Evolutionary conservation across 2,888 invertebrate genomes (phyloP).

Genomic region (Amphiduros pacificus): DNA sequence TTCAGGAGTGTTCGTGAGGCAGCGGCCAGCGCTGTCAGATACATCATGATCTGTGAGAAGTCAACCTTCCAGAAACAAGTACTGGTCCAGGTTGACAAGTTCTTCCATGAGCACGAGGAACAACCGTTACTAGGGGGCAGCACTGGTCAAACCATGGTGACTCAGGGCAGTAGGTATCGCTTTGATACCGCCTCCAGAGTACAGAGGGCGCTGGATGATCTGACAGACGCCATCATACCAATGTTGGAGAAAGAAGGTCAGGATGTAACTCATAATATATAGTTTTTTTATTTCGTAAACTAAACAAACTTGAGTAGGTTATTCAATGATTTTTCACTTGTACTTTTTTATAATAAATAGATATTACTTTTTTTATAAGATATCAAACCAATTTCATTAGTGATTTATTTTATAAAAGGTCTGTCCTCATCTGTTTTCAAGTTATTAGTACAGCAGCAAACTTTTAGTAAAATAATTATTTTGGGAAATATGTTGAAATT

Average conservation of each 20-base stretch:
- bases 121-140: neutral
- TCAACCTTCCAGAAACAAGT: conserved; percentile 10
- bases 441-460: too few species aligned
- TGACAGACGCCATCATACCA: neutral
- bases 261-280: neutral
- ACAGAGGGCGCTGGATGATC: conserved; percentile 3
- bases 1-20: neutral
- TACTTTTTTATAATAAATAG: too few species aligned
- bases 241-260: conserved; percentile 6
- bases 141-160: too few species aligned
- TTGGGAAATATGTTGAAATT: too few species aligned
- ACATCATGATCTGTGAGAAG: neutral
- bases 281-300: too few species aligned
- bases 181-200: conserved; percentile 8
- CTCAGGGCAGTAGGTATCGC: neutral
- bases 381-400: too few species aligned
- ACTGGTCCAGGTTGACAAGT: conserved; percentile 10
- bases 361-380: too few species aligned
- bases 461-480: too few species aligned
- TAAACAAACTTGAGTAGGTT: too few species aligned
- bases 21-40: neutral
- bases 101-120: conserved; percentile 16
- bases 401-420: too few species aligned
- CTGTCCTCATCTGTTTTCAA: too few species aligned
- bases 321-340: too few species aligned